Percentiles rank a stretch among this genome's conserved stretches.
These are phyloP conservation scores for Hafferia zeledoni DNA, from an alignment of 2,797 vertebrate genomes.

Conservation along the genomic window DNA sequence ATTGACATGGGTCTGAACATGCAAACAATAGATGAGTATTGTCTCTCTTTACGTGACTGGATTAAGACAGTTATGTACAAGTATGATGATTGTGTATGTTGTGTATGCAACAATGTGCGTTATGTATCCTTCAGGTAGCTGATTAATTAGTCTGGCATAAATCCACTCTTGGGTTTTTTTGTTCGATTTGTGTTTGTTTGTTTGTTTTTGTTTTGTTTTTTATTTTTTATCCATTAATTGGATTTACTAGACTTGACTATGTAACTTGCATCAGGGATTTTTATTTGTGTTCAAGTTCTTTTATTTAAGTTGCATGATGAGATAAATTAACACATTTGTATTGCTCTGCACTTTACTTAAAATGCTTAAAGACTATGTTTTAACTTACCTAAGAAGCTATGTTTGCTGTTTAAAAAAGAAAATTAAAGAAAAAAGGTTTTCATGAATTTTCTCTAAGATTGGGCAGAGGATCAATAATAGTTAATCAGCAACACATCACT, in stretches of 20 bases:
- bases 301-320: background rate
- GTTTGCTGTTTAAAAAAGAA: background rate
- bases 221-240: background rate
- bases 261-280: background rate
- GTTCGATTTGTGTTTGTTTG: too few species aligned
- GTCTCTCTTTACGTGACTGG: background rate
- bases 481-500: background rate
- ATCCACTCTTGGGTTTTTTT: background rate
- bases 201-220: background rate
- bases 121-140: conserved; percentile 35
- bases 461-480: background rate
- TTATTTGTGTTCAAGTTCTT: background rate
- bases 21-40: conserved; percentile 3
- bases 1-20: conserved; percentile 20
- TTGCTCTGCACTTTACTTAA: background rate
- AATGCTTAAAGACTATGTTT: background rate
- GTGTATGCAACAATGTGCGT: conserved; percentile 26
- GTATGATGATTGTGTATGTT: conserved; percentile 39
- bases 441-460: background rate
- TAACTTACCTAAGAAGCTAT: background rate
- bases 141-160: conserved; percentile 36
- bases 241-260: background rate
- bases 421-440: background rate
- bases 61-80: conserved; percentile 30
- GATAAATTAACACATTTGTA: background rate